phyloP scores from a whole-genome alignment of 2,113 vertebrate genomes.

The Protobothrops mucrosquamatus region DNA sequence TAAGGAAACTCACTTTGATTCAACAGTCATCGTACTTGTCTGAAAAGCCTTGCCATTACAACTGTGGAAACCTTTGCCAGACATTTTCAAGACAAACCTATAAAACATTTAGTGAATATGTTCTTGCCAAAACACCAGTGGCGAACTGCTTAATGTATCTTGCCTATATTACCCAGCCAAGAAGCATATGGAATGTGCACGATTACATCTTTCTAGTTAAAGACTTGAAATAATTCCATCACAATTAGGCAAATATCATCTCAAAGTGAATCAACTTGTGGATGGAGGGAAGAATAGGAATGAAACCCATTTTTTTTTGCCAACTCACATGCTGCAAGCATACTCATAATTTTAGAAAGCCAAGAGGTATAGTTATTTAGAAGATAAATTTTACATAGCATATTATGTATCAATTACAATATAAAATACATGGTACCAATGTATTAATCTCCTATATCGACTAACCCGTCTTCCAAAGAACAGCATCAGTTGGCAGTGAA shows the following conservation, averaged over 20 bases:
- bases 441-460: background rate
- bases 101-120: background rate
- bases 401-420: background rate
- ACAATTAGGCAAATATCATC: background rate
- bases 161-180: background rate
- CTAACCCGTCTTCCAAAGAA: background rate
- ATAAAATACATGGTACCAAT: background rate
- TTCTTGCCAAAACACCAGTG: constrained; percentile 13
- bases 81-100: background rate
- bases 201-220: background rate
- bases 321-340: background rate
- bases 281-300: background rate
- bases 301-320: background rate
- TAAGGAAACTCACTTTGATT: background rate
- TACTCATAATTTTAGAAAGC: background rate
- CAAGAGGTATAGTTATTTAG: background rate
- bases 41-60: background rate
- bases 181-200: background rate
- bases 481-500: background rate
- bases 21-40: background rate
- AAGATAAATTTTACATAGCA: background rate
- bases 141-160: background rate
- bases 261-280: background rate
- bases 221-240: background rate
- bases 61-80: background rate